Evolutionary conservation across 2,113 vertebrate genomes (phyloP).

Genomic region (Phyllopteryx taeniolatus): DNA sequence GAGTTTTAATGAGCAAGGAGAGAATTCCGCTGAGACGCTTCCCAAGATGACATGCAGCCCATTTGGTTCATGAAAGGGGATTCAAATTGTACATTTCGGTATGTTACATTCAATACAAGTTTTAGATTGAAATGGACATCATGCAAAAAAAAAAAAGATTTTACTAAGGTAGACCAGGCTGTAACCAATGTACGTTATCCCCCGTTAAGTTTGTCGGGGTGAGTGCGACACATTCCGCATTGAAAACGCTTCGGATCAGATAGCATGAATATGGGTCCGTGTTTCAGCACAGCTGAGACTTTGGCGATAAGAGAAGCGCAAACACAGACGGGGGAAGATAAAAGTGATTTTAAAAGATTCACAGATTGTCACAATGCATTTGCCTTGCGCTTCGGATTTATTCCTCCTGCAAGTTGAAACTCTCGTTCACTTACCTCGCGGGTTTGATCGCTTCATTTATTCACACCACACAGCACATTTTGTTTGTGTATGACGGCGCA

Average conservation of each 20-base stretch:
- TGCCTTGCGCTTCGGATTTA: neutral
- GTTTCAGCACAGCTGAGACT: slow-evolving; percentile 6
- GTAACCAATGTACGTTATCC: too few relatives aligned
- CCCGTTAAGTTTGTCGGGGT: neutral
- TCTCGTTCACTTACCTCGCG: neutral
- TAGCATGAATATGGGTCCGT: slow-evolving; percentile 31
- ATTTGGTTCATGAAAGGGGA: slow-evolving; percentile 10
- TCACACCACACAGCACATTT: neutral
- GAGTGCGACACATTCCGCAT: slow-evolving; percentile 9
- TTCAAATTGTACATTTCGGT: neutral
- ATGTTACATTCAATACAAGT: neutral
- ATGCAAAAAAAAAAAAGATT: neutral
- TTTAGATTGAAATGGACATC: slow-evolving; percentile 17
- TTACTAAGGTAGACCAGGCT: neutral
- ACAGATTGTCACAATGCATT: slow-evolving; percentile 9
- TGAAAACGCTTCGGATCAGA: slow-evolving; percentile 29
- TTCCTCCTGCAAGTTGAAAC: neutral
- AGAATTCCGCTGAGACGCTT: slow-evolving; percentile 43
- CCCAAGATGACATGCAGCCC: slow-evolving; percentile 18
- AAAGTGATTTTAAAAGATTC: slow-evolving; percentile 19
- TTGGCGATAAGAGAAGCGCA: slow-evolving; percentile 22
- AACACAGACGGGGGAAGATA: slow-evolving; percentile 27
- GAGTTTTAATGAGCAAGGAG: slow-evolving; percentile 63
- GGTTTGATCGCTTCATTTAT: neutral
- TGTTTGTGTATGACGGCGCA: neutral